Evolutionary conservation across 2,888 invertebrate species (phyloP).

Genomic region (Ormyrus rosae): DNA sequence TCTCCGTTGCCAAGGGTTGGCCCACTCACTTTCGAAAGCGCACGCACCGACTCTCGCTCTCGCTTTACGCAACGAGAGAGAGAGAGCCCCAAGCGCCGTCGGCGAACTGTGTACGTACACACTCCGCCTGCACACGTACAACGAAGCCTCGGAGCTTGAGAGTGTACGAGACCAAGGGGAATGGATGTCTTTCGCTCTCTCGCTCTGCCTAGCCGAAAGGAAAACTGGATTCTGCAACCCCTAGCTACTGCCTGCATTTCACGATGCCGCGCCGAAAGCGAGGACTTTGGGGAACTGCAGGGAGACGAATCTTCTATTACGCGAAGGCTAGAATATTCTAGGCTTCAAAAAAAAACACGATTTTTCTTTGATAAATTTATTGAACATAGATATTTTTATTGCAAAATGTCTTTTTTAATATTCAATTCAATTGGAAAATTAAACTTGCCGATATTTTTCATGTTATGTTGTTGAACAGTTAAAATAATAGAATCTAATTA

Average conservation of each 20-base stretch:
- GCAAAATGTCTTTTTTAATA: too few relatives aligned
- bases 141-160: not conserved
- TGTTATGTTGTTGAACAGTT: too few relatives aligned
- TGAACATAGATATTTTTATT: too few relatives aligned
- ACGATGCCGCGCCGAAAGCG: not conserved
- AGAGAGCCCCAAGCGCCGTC: not conserved
- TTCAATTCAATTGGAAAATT: too few relatives aligned
- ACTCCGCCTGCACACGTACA: not conserved
- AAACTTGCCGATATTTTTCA: too few relatives aligned
- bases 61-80: not conserved
- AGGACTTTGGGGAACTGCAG: too few relatives aligned
- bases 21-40: constrained; percentile 65
- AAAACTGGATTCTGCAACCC: constrained; percentile 65
- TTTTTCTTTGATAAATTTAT: too few relatives aligned
- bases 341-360: too few relatives aligned
- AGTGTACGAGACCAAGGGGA: constrained; percentile 20
- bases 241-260: constrained; percentile 24
- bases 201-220: constrained; percentile 40
- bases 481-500: too few relatives aligned
- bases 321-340: not conserved
- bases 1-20: constrained; percentile 68
- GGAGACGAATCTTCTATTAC: too few relatives aligned
- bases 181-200: constrained; percentile 8
- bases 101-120: not conserved
- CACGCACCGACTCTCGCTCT: constrained; percentile 56